phyloP scores from a whole-genome alignment of 1,140 invertebrate genomes.

The Oreohelix idahoensis region DNA sequence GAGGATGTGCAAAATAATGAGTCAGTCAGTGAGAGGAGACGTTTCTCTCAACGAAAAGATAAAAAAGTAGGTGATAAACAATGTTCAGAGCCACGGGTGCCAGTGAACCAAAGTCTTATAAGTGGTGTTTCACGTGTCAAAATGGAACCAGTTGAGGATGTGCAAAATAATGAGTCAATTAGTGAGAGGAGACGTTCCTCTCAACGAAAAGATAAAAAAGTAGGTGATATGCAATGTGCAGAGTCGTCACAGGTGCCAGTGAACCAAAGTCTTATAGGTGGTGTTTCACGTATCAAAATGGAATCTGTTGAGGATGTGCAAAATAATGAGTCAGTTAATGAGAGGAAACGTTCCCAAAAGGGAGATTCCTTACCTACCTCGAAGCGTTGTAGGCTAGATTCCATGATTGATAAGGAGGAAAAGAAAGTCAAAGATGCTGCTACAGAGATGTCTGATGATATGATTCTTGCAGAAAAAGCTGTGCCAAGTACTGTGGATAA shows the following conservation, averaged over 20 bases:
- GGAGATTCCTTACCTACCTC: neutral
- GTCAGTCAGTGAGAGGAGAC: too few species aligned
- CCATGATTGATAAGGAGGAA: neutral
- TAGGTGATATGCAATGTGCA: too few species aligned
- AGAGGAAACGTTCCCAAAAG: neutral
- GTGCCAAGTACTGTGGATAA: neutral
- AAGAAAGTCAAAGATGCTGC: neutral
- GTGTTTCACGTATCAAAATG: neutral
- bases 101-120: neutral
- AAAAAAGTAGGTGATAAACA: too few species aligned
- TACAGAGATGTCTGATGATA: neutral
- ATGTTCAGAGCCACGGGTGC: too few species aligned
- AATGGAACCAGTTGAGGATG: too few species aligned
- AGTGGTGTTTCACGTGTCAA: neutral
- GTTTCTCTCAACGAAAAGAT: too few species aligned
- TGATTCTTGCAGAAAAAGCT: neutral
- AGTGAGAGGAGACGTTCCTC: too few species aligned
- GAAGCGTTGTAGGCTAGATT: neutral
- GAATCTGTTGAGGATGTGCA: neutral
- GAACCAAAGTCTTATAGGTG: neutral
- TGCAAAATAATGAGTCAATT: too few species aligned
- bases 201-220: too few species aligned
- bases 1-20: too few species aligned
- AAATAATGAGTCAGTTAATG: neutral
- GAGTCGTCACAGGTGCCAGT: neutral